Conservation (phyloP, 2,888 invertebrate genomes). For the Patella depressa region DNA sequence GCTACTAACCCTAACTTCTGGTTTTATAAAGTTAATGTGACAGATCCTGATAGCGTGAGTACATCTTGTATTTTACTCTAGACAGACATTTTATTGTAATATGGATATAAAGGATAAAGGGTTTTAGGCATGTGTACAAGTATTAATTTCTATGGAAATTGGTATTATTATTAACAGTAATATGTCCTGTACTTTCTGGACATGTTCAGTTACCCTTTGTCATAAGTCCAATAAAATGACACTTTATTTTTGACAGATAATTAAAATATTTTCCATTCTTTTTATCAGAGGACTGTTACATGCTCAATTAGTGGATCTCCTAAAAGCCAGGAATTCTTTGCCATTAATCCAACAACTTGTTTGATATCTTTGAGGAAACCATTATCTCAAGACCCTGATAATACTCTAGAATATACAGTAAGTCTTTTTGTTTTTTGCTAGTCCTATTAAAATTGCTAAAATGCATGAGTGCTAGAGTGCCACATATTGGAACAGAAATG, state of each 20-base stretch:
- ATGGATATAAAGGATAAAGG: too few relatives aligned
- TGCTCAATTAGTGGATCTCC: conserved; percentile 50
- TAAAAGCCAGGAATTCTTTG: conserved; percentile 55
- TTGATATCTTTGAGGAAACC: conserved; percentile 50
- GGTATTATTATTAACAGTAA: too few relatives aligned
- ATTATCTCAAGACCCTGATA: conserved; percentile 47
- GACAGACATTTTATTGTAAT: too few relatives aligned
- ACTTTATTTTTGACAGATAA: background rate
- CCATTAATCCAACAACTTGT: conserved; percentile 52
- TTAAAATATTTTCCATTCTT: conserved; percentile 8
- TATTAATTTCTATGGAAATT: too few relatives aligned
- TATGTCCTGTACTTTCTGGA: too few relatives aligned
- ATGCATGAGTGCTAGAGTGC: too few relatives aligned
- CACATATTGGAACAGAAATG: too few relatives aligned
- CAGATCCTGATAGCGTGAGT: conserved; percentile 64
- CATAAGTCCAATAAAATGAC: too few relatives aligned
- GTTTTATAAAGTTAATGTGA: conserved; percentile 54
- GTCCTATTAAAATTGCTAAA: background rate
- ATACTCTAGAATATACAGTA: conserved; percentile 50
- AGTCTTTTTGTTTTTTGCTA: conserved; percentile 20
- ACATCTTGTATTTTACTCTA: background rate
- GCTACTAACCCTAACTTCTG: conserved; percentile 43
- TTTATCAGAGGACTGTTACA: conserved; percentile 38
- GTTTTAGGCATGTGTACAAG: too few relatives aligned
- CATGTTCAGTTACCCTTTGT: too few relatives aligned